Evolutionary conservation across 2,797 vertebrate genomes (phyloP), one percentile per base, ranked within the genome.

Genomic region (Moxostoma hubbsi): DNA sequence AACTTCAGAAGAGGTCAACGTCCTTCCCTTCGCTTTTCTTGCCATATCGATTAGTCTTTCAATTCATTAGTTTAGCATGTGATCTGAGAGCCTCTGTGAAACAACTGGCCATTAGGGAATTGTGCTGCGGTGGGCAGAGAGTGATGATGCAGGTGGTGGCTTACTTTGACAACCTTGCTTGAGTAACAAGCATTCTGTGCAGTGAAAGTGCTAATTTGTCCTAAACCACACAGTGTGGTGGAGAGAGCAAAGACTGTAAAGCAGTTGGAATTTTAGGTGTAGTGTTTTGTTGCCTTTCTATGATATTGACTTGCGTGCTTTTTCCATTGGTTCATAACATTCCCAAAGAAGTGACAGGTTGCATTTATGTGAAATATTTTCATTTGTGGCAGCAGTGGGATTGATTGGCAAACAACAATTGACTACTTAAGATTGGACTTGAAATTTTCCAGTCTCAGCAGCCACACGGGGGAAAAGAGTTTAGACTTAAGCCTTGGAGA

Each of bases 401-500:
- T 92, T 90, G 90, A 90, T 92, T 92, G 91, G 92, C 91, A 93
- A 90, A 86, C 83, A 63, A 79, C 67, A 68, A n/a, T 74, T 79
- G 76, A 66, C 69, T 58, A 43, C 13, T 49, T 67, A 86, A 84
- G 73, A 75, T 88, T 85, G 85, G 76, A 69, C n/a, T 16, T 69
- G 81, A 69, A 81, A 85, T 81, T 9, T 13, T 8, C 59, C 68
- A 57, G 74, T 83, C 84, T 79, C 86, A 83, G 36, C 83, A 85
- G 83, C 80, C 87, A 11, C 72, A 77, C 49, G 47, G 15, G 64
- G 77, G 8, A 63, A 64, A 54, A 50, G 80, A 73, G 49, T 11
- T 53, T 13, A 67, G 86, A 86, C 90, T 98, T 94, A 99, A 92
- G 97, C 96, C 93, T 98, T 98, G 88, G 97, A 96, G 90, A 98